These are phyloP conservation scores for Orthosia incerta DNA, from an alignment of 2,888 invertebrate genomes.

Conservation along the genomic window DNA sequence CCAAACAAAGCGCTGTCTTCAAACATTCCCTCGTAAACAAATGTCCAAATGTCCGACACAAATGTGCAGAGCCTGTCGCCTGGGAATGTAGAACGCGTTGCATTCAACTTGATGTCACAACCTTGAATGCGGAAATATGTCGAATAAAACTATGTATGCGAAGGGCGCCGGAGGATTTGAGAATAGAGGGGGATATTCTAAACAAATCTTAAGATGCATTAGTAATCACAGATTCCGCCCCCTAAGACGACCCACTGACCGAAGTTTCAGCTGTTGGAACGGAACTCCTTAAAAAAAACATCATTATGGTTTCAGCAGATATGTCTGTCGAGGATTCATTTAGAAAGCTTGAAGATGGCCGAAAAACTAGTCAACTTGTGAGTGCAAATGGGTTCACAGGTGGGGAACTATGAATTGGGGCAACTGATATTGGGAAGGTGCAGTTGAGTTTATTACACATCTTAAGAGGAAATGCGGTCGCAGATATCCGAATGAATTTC, in stretches of 20 bases:
- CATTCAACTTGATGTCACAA: slow-evolving; percentile 64
- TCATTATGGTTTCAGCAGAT: neutral
- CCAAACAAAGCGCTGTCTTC: slow-evolving; percentile 61
- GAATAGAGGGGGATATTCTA: slow-evolving; percentile 35
- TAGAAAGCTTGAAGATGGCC: neutral
- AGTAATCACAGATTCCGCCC: too few relatives aligned
- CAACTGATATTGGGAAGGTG: too few relatives aligned
- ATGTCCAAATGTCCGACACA: slow-evolving; percentile 62
- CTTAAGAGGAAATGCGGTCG: too few relatives aligned
- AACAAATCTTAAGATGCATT: neutral
- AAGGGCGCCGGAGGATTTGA: slow-evolving; percentile 46
- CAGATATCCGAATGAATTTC: too few relatives aligned
- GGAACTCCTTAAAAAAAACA: too few relatives aligned
- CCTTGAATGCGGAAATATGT: slow-evolving; percentile 65
- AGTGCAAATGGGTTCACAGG: neutral
- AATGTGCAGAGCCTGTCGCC: slow-evolving; percentile 53
- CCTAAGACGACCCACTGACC: too few relatives aligned
- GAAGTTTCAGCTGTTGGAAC: neutral
- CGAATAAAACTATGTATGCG: slow-evolving; percentile 57
- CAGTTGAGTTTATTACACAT: too few relatives aligned
- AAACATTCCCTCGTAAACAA: slow-evolving; percentile 63
- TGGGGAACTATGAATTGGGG: too few relatives aligned
- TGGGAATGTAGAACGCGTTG: slow-evolving; percentile 60
- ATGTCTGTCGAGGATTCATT: too few relatives aligned
- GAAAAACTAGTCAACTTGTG: neutral